These are phyloP conservation scores for Pandemis heparana DNA, from an alignment of 2,888 invertebrate species.

Conservation along the genomic window DNA sequence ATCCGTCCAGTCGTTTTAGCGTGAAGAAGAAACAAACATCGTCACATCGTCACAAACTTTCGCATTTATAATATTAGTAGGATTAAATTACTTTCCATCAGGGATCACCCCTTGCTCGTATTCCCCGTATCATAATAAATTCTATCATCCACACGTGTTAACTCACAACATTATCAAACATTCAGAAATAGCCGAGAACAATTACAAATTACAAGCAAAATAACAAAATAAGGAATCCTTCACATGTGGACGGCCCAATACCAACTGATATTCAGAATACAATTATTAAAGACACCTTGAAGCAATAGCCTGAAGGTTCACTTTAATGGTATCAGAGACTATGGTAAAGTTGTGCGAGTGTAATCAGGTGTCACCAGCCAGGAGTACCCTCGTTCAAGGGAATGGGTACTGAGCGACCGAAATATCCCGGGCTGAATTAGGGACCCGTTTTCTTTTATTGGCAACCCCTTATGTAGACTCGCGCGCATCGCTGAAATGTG, in stretches of 20 bases:
- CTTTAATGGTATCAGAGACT: background rate
- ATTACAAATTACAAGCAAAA: constrained; percentile 36
- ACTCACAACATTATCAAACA: background rate
- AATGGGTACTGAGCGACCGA: constrained; percentile 33
- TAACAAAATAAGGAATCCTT: constrained; percentile 19
- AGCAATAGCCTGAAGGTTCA: background rate
- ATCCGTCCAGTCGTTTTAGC: no score
- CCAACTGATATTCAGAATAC: background rate
- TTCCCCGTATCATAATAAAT: no score
- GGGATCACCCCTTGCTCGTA: no score
- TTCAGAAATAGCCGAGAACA: constrained; percentile 25
- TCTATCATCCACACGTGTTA: no score
- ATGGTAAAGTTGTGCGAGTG: constrained; percentile 17
- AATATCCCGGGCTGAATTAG: constrained; percentile 19
- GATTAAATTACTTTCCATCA: no score
- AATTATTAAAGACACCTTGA: background rate
- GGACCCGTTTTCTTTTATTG: constrained; percentile 13
- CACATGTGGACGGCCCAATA: background rate
- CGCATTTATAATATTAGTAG: no score
- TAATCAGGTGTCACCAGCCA: constrained; percentile 42
- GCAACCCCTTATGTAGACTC: background rate
- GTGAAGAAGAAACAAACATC: no score
- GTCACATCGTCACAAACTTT: no score
- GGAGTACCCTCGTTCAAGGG: constrained; percentile 35
- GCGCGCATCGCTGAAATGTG: no score